A percentile compares a stretch with the other conserved stretches of the same genome.
These are phyloP conservation scores for Clanis bilineata DNA, from an alignment of 2,888 invertebrate genomes.

Conservation along the genomic window DNA sequence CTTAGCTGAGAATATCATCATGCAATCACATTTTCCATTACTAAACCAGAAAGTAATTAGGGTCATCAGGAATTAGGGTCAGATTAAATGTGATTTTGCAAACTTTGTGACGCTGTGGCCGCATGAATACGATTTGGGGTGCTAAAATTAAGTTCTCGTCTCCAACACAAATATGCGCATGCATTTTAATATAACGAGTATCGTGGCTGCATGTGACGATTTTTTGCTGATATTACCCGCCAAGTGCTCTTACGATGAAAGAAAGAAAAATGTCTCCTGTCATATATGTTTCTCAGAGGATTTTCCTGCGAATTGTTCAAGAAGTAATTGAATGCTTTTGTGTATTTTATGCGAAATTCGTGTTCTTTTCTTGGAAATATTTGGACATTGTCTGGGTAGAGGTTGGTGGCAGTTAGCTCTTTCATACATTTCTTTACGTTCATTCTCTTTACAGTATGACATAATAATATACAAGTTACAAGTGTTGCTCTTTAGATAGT, in stretches of 20 bases:
- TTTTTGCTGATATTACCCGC: constrained; percentile 7
- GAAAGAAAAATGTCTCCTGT: constrained; percentile 9
- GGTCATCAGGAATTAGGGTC: too few species aligned
- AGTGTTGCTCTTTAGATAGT: too few species aligned
- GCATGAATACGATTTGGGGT: constrained; percentile 31
- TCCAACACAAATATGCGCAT: constrained; percentile 23
- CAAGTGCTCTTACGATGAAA: not conserved
- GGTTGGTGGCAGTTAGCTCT: not conserved
- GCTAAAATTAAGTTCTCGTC: constrained; percentile 35
- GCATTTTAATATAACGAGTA: constrained; percentile 36
- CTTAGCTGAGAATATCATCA: too few species aligned
- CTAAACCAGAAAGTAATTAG: too few species aligned
- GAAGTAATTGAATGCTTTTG: constrained; percentile 18
- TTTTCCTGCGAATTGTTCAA: constrained; percentile 26
- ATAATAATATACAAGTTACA: not conserved
- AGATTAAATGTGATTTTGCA: too few species aligned
- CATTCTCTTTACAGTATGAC: not conserved
- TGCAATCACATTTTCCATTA: too few species aligned
- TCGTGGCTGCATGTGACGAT: constrained; percentile 11
- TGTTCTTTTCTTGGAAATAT: constrained; percentile 3
- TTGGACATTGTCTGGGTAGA: not conserved
- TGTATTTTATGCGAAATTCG: constrained; percentile 6
- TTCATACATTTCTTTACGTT: not conserved
- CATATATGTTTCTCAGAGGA: constrained; percentile 22
- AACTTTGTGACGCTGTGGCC: not conserved